A percentile compares a stretch with the other conserved stretches of the same genome.
These are phyloP conservation scores for Acridotheres tristis DNA, from an alignment of 2,797 vertebrate species.

Conservation along the genomic window DNA sequence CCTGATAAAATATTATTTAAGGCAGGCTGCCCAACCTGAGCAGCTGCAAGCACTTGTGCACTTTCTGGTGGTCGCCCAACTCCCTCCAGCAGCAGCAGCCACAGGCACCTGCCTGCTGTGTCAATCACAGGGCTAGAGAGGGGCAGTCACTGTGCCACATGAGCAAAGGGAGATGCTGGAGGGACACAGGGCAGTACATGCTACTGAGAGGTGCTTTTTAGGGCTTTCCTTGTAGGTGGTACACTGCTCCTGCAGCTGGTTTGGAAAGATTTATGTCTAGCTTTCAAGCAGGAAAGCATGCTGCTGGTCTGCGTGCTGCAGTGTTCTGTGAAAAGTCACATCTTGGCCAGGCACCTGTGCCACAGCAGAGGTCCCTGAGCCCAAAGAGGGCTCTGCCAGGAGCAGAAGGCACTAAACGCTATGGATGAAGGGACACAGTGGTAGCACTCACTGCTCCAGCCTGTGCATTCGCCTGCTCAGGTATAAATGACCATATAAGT, in stretches of 20 bases:
- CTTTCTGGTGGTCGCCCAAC: neutral
- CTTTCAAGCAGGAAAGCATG: neutral
- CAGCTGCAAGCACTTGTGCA: neutral
- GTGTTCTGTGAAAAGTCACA: neutral
- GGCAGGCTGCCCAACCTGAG: neutral
- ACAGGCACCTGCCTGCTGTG: rapidly evolving
- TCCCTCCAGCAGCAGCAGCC: neutral
- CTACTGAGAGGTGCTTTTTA: neutral
- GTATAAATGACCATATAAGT: neutral
- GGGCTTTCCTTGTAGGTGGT: neutral
- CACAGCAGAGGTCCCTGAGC: neutral
- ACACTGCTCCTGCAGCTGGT: neutral
- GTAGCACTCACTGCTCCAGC: neutral
- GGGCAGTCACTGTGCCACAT: neutral
- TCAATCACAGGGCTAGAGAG: neutral
- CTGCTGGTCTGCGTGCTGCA: rapidly evolving
- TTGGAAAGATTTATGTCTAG: neutral
- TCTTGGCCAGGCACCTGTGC: neutral
- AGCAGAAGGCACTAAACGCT: neutral
- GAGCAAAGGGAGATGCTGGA: neutral
- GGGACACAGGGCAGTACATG: neutral
- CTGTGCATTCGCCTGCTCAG: rapidly evolving
- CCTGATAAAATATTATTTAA: conserved; percentile 19
- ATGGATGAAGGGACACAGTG: neutral
- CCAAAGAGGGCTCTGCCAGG: neutral